Conservation (phyloP, 2,888 invertebrate species). For the Alsophila aescularia region DNA sequence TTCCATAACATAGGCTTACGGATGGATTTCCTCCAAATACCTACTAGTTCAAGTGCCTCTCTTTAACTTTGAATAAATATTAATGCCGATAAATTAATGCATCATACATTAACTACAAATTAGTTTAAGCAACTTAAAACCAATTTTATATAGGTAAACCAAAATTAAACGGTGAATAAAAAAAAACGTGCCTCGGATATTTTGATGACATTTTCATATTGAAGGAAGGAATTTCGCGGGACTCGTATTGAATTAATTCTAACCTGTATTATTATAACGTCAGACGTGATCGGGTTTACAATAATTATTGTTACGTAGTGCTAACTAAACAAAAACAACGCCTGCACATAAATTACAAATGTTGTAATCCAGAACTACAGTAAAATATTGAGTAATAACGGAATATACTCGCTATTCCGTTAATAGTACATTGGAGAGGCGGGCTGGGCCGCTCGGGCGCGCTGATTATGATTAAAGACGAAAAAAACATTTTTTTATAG, state of each 20-base stretch:
- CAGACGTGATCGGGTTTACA: not conserved
- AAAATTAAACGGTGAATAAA: not conserved
- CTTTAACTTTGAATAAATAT: no score
- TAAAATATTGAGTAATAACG: not conserved
- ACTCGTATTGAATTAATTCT: not conserved
- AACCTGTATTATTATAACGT: not conserved
- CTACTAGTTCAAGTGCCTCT: no score
- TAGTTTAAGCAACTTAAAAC: not conserved
- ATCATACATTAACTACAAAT: no score
- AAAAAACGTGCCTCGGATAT: not conserved
- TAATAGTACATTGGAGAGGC: slow-evolving; percentile 1
- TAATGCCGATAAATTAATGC: no score
- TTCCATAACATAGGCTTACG: not conserved
- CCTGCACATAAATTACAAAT: not conserved
- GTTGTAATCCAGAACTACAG: not conserved
- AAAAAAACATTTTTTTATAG: slow-evolving; percentile 34
- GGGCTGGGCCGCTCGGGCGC: no score
- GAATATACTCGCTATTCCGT: no score
- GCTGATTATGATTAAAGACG: slow-evolving; percentile 1
- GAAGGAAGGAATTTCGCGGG: not conserved
- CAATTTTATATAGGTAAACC: not conserved
- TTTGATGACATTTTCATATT: not conserved
- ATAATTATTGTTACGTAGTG: not conserved
- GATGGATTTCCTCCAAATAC: no score
- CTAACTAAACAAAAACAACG: not conserved